A percentile compares a stretch with the other conserved stretches of the same genome.
Evolutionary conservation across 2,888 invertebrate genomes (phyloP).

Genomic region (Lasioglossum leucozonium): DNA sequence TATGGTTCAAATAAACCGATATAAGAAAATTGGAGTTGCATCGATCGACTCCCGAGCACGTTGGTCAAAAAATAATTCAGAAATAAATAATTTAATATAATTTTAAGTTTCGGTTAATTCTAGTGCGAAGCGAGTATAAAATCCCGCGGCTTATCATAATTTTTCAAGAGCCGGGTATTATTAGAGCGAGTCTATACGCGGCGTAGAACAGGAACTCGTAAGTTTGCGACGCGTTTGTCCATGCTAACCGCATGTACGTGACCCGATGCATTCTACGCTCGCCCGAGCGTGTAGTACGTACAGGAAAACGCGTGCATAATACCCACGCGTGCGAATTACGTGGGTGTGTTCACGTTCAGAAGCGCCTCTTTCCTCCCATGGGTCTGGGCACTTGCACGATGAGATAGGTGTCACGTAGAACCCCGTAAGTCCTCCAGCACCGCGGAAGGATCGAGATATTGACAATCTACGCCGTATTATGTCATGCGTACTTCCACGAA

Average conservation of each 20-base stretch:
- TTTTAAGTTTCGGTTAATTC: neutral
- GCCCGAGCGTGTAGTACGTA: conserved; percentile 33
- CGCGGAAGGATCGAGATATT: neutral
- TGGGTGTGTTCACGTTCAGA: conserved; percentile 57
- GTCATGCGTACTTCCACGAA: neutral
- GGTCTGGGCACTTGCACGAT: neutral
- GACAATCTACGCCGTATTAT: neutral
- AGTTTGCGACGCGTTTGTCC: conserved; percentile 26
- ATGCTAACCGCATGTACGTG: conserved; percentile 44
- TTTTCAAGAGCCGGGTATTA: conserved; percentile 38
- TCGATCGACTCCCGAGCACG: too few species aligned
- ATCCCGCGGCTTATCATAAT: neutral
- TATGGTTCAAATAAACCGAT: neutral
- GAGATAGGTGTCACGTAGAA: neutral
- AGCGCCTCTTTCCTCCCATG: neutral
- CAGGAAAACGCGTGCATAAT: conserved; percentile 38
- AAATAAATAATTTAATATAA: neutral
- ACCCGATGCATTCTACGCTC: conserved; percentile 47
- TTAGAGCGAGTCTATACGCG: conserved; percentile 19
- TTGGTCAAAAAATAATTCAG: neutral
- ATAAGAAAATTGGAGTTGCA: neutral
- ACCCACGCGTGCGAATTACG: conserved; percentile 57
- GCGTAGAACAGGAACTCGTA: conserved; percentile 19
- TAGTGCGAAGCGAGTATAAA: conserved; percentile 5
- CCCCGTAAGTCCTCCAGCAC: neutral